These are phyloP conservation scores for Pentalonia nigronervosa DNA, from an alignment of 1,140 invertebrate genomes.

Conservation along the genomic window DNA sequence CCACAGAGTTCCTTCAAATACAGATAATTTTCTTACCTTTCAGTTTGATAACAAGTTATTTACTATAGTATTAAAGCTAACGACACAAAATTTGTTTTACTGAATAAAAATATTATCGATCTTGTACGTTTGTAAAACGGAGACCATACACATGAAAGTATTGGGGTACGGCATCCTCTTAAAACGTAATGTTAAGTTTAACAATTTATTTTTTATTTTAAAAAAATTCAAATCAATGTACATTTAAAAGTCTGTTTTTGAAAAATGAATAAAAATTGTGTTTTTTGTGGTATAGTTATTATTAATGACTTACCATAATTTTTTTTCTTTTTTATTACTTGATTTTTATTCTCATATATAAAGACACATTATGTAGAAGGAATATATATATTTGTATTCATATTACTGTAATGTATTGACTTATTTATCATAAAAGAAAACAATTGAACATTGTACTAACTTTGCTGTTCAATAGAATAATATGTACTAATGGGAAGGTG, in stretches of 20 bases:
- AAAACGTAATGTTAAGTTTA: background rate
- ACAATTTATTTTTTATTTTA: background rate
- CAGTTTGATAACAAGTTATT: background rate
- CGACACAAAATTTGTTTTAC: background rate
- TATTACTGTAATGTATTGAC: background rate
- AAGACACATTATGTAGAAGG: background rate
- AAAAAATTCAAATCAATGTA: background rate
- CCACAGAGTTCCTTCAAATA: background rate
- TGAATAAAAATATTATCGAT: background rate
- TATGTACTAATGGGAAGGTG: background rate
- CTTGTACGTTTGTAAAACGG: background rate
- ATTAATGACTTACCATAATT: background rate
- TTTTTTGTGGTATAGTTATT: background rate
- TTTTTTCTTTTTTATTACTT: background rate
- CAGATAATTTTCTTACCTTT: background rate
- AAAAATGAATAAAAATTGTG: background rate
- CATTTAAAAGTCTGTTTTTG: background rate
- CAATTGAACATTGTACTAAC: background rate
- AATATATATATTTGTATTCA: background rate
- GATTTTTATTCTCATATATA: background rate
- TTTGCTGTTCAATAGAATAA: background rate
- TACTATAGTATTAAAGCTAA: background rate
- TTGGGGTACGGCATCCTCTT: too few relatives aligned
- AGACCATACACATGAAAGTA: too few relatives aligned
- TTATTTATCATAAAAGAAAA: slow-evolving; percentile 15